Base-by-base conservation (phyloP, 2,888 invertebrate species). In the Trissoscelio sp. region DNA sequence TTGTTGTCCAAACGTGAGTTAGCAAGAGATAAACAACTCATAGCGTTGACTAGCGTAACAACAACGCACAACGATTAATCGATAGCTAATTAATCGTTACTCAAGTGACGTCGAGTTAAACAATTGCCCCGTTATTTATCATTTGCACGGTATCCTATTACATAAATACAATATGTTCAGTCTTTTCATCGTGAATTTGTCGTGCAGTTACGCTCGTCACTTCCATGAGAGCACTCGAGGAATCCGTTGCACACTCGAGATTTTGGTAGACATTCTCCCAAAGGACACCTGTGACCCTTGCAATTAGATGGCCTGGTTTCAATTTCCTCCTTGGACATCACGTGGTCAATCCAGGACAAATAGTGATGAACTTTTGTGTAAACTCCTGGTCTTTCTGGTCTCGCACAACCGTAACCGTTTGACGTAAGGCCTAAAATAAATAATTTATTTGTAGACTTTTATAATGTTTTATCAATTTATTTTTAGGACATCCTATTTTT, bases 301-400 rank as follows among this genome's bases (percentile, higher is more conserved):
- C 95, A 95, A 37, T 81, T 81, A 2, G 87, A 85, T 37, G 84
- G 74, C 11, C 85, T 85, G 2, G 88, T 83, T 42, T 85, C 84
- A 7, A 87, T 73, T 11, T 89, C 88, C 5, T 83, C 79, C 3
- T 83, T 84, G 0, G 87, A 79, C 84, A 94, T 93, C 12, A 94
- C 92, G 48, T 92, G 91, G 85, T 94, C 93, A 75, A 96, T 95
- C 96, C 96, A 96, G 22, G 93, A 92, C 42, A 95, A 92, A 89
- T 96, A 96, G 90, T 95, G 94, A 31, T 94, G 93, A 7, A 96
- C 96, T 91, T 96, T 96, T 0, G 96, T 96, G 92, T 96, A 96
- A 48, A 96, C 96, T 37, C 96, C 96, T 12, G 96, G 96, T 5
- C 96, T 92, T 88, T 95, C 95, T 0, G 96, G 95, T 82, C 96